Percentiles rank a stretch among this genome's conserved stretches.
phyloP scores from a whole-genome alignment of 1,140 invertebrate species.

The Macrobrachium nipponense region DNA sequence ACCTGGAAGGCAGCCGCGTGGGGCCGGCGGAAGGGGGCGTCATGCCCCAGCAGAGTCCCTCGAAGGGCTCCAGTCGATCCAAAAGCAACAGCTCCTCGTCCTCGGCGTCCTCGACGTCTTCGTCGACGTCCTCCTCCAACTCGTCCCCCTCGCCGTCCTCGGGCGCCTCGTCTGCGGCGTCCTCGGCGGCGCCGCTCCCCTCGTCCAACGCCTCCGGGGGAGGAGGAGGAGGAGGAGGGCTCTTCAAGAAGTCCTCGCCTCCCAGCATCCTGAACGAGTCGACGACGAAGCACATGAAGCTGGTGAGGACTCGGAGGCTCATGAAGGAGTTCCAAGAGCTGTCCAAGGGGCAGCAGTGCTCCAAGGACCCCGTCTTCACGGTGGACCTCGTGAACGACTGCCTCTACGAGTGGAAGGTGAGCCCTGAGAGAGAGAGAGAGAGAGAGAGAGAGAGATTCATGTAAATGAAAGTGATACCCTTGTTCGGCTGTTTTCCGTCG shows the following conservation, averaged over 20 bases:
- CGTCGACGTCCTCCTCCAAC: no score
- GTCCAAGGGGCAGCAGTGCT: conserved; percentile 74
- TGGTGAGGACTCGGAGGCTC: conserved; percentile 80
- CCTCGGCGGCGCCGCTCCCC: not conserved
- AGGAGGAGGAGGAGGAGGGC: not conserved
- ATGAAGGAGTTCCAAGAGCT: conserved; percentile 96
- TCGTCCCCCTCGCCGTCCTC: no score
- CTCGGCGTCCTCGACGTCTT: not conserved
- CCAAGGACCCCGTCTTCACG: conserved; percentile 81
- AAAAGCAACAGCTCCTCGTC: not conserved
- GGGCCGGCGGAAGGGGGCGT: conserved; percentile 7
- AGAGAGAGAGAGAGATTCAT: not conserved
- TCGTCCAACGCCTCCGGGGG: not conserved
- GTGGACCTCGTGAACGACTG: conserved; percentile 94
- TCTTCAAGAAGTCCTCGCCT: not conserved
- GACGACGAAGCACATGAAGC: conserved; percentile 69
- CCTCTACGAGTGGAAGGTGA: conserved; percentile 88
- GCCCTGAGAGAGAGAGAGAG: not conserved
- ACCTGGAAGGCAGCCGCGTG: conserved; percentile 32
- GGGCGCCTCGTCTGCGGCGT: no score
- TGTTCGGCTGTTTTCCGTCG: no score
- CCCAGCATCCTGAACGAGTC: conserved; percentile 17
- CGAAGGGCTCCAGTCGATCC: not conserved
- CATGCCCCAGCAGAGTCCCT: no score
- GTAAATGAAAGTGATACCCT: no score